These are phyloP conservation scores for Charina bottae DNA, from an alignment of 2,113 vertebrate genomes.

Conservation along the genomic window DNA sequence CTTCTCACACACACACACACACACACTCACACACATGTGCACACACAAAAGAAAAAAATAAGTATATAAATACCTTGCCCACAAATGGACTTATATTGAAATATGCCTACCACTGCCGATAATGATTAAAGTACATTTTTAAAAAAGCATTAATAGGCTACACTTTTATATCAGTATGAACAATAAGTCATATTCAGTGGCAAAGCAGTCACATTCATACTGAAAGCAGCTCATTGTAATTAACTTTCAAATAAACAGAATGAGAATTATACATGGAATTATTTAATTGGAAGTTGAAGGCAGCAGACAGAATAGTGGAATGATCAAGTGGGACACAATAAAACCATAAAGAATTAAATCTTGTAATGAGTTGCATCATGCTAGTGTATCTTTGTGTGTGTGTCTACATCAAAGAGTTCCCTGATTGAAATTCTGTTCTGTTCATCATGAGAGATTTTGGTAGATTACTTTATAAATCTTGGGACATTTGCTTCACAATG, in stretches of 20 bases:
- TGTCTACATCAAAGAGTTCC: conserved; percentile 62
- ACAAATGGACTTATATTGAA: conserved; percentile 30
- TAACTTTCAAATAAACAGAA: conserved; percentile 65
- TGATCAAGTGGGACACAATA: neutral
- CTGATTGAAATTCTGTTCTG: conserved; percentile 74
- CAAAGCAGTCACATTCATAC: conserved; percentile 50
- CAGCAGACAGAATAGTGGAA: conserved; percentile 47
- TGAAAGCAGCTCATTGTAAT: conserved; percentile 32
- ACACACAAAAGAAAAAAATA: conserved; percentile 14
- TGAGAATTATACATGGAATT: conserved; percentile 41
- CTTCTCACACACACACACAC: neutral
- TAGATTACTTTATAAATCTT: conserved; percentile 68
- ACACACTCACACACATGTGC: no score
- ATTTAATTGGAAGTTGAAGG: conserved; percentile 44
- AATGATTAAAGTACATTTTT: conserved; percentile 31
- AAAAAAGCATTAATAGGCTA: conserved; percentile 55
- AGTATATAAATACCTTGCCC: neutral
- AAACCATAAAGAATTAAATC: conserved; percentile 42
- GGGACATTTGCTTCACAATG: conserved; percentile 44
- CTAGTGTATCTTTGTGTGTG: conserved; percentile 49
- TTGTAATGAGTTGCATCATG: conserved; percentile 44
- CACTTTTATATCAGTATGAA: conserved; percentile 38
- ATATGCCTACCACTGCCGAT: conserved; percentile 23
- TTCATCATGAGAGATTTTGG: conserved; percentile 63
- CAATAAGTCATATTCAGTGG: conserved; percentile 49